Percentiles rank a stretch among this genome's conserved stretches.
These are phyloP conservation scores for Cotesia glomerata DNA, from an alignment of 1,140 invertebrate species.

Conservation along the genomic window DNA sequence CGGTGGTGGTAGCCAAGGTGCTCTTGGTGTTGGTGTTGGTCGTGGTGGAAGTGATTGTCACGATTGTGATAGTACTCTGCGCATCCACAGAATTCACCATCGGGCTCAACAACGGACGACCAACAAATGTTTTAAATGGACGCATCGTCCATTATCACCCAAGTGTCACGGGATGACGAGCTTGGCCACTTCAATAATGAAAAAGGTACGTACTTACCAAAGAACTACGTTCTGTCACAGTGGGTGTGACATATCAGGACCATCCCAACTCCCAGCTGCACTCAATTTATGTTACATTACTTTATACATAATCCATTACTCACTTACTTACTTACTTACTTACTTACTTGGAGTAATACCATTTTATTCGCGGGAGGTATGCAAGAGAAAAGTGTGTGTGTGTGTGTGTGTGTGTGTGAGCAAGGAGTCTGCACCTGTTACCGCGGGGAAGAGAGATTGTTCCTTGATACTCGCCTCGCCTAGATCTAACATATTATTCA, in stretches of 20 bases:
- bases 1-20: background rate
- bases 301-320: background rate
- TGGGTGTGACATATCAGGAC: slow-evolving; percentile 32
- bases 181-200: slow-evolving; percentile 83
- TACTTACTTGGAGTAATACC: background rate
- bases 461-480: slow-evolving; percentile 27
- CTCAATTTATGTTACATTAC: too few relatives aligned
- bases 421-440: slow-evolving; percentile 52
- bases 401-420: slow-evolving; percentile 13
- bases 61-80: slow-evolving; percentile 37
- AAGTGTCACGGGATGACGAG: slow-evolving; percentile 96
- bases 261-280: slow-evolving; percentile 46
- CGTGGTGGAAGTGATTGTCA: background rate
- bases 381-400: background rate
- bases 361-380: slow-evolving; percentile 3
- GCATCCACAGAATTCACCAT: slow-evolving; percentile 54
- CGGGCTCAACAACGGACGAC: slow-evolving; percentile 48
- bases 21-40: too few relatives aligned
- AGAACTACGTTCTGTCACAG: background rate
- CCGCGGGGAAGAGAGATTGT: slow-evolving; percentile 22
- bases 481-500: slow-evolving; percentile 11
- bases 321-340: slow-evolving; percentile 10
- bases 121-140: slow-evolving; percentile 89
- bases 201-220: slow-evolving; percentile 79
- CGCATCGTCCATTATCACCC: slow-evolving; percentile 97